Percentiles rank a stretch among this genome's conserved stretches.
phyloP scores from a whole-genome alignment of 2,888 invertebrate species.

The Polymixis lichenea region DNA sequence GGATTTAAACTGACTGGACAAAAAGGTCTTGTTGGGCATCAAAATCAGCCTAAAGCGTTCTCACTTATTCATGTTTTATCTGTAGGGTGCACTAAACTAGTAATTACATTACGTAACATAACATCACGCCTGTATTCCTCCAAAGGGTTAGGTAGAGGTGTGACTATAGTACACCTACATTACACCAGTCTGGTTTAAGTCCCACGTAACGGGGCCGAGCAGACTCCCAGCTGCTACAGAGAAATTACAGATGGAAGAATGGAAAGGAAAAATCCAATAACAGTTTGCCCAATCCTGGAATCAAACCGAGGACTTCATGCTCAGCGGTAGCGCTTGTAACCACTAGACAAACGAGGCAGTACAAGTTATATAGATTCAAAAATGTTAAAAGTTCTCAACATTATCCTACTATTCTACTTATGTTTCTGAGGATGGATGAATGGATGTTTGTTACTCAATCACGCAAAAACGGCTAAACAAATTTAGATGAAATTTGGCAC shows the following conservation, averaged over 20 bases:
- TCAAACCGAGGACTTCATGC: background rate
- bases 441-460: too few relatives aligned
- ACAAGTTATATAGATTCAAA: background rate
- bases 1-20: background rate
- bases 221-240: background rate
- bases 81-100: background rate
- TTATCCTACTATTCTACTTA: too few relatives aligned
- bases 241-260: background rate
- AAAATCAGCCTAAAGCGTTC: too few relatives aligned
- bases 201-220: background rate
- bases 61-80: background rate
- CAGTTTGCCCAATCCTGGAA: background rate
- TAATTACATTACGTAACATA: background rate
- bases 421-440: too few relatives aligned
- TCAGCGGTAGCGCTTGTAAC: background rate
- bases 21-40: background rate
- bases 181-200: background rate
- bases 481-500: too few relatives aligned
- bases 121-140: background rate
- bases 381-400: background rate
- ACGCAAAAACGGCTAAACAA: too few relatives aligned
- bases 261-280: background rate
- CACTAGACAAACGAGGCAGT: background rate
- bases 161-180: background rate
- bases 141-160: background rate